Conservation (phyloP, 2,888 invertebrate genomes). For the Heliconius hortense region DNA sequence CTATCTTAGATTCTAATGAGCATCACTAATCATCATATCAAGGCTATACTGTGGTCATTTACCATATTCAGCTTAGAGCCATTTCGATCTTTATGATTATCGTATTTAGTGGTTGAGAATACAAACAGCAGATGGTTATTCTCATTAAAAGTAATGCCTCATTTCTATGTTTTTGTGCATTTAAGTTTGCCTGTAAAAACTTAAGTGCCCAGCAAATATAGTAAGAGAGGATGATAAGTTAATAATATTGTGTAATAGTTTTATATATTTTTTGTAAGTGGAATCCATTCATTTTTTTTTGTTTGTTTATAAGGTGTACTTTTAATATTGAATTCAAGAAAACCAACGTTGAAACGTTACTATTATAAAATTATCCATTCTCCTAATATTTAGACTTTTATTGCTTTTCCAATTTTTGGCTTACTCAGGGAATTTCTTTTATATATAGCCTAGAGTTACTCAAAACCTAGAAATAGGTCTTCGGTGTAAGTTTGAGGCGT, state of each 20-base stretch:
- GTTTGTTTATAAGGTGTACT: neutral
- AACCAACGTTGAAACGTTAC: too few relatives aligned
- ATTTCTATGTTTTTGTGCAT: conserved; percentile 29
- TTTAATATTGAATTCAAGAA: too few relatives aligned
- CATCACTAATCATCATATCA: conserved; percentile 34
- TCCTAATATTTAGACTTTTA: neutral
- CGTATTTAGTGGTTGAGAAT: conserved; percentile 27
- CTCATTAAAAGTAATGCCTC: conserved; percentile 19
- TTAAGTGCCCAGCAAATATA: conserved; percentile 13
- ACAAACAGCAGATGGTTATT: conserved; percentile 11
- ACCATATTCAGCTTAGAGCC: conserved; percentile 34
- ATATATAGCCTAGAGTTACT: neutral
- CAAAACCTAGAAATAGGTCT: neutral
- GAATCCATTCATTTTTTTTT: neutral
- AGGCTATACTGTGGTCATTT: conserved; percentile 39
- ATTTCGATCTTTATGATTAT: conserved; percentile 31
- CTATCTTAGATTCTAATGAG: conserved; percentile 30
- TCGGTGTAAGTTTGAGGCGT: conserved; percentile 8
- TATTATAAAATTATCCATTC: neutral
- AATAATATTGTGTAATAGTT: conserved; percentile 1
- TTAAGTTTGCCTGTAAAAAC: conserved; percentile 27
- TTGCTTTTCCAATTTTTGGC: neutral
- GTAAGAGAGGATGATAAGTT: neutral
- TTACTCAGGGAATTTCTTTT: neutral
- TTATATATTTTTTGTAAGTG: neutral